These are phyloP conservation scores for Dromococcyx pavoninus DNA, from an alignment of 2,797 vertebrate genomes.

Conservation along the genomic window DNA sequence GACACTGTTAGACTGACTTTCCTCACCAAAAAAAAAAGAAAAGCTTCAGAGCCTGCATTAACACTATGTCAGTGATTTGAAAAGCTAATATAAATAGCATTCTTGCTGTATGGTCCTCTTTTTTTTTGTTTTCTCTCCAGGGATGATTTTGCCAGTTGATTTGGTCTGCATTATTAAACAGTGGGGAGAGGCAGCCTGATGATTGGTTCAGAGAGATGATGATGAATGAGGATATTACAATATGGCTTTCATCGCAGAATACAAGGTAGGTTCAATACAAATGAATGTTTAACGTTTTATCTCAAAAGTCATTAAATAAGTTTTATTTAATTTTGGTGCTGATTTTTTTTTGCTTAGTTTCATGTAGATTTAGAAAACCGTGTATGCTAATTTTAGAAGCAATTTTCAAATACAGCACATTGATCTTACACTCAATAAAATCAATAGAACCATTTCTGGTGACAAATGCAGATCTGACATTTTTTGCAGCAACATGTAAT, in stretches of 20 bases:
- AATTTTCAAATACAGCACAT: slow-evolving; percentile 4
- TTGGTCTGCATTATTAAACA: slow-evolving; percentile 73
- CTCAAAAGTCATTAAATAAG: neutral
- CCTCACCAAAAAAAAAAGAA: neutral
- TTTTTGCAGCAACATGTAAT: neutral
- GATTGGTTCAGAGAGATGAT: slow-evolving; percentile 74
- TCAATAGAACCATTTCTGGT: slow-evolving; percentile 30
- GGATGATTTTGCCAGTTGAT: slow-evolving; percentile 67
- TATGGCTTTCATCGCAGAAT: slow-evolving; percentile 74
- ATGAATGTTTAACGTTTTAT: neutral
- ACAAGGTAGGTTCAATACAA: slow-evolving; percentile 67
- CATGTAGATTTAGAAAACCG: neutral
- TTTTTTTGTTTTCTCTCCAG: slow-evolving; percentile 54
- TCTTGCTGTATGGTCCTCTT: neutral
- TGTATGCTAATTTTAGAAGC: neutral
- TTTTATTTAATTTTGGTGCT: neutral
- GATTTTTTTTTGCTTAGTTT: neutral
- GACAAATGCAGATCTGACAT: neutral
- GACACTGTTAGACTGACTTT: neutral
- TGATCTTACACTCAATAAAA: neutral
- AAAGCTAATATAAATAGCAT: neutral
- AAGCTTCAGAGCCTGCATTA: neutral
- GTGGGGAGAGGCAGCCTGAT: slow-evolving; percentile 73
- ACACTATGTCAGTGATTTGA: neutral
- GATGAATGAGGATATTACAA: slow-evolving; percentile 77